These are phyloP conservation scores for Orbicella faveolata DNA, from an alignment of 64 coral and sea anemone genomes.

Conservation along the genomic window DNA sequence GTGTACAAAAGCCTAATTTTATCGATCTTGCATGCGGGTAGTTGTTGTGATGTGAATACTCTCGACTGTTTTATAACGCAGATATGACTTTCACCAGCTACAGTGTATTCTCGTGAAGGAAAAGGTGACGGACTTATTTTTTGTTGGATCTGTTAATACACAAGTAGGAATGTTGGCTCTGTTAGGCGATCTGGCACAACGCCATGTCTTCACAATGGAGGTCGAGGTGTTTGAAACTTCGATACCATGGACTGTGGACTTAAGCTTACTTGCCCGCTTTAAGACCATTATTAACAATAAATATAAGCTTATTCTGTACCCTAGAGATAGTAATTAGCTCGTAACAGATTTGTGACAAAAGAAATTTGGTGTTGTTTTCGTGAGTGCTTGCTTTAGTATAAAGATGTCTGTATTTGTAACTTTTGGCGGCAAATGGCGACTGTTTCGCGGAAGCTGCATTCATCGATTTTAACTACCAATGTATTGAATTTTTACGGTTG, in stretches of 20 bases:
- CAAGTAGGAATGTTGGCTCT: conserved; percentile 39
- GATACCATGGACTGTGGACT: conserved; percentile 30
- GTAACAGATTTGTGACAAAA: neutral
- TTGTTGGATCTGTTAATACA: conserved; percentile 42
- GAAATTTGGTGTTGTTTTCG: neutral
- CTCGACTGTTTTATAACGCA: neutral
- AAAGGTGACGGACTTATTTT: conserved; percentile 36
- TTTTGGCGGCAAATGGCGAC: neutral
- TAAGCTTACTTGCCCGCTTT: neutral
- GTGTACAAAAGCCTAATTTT: too few species aligned
- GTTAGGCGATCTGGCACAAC: conserved; percentile 23
- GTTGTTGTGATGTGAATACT: neutral
- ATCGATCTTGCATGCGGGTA: neutral
- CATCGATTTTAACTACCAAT: too few species aligned
- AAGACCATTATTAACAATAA: neutral
- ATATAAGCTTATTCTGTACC: neutral
- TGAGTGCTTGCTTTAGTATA: neutral
- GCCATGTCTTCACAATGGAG: conserved; percentile 16
- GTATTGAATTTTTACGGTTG: too few species aligned
- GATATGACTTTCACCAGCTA: neutral
- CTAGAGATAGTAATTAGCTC: neutral
- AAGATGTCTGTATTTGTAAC: neutral
- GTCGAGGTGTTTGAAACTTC: neutral
- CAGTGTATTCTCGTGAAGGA: neutral
- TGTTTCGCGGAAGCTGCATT: neutral